These are phyloP conservation scores for Onychostruthus taczanowskii DNA, from an alignment of 2,113 vertebrate species.

Conservation along the genomic window DNA sequence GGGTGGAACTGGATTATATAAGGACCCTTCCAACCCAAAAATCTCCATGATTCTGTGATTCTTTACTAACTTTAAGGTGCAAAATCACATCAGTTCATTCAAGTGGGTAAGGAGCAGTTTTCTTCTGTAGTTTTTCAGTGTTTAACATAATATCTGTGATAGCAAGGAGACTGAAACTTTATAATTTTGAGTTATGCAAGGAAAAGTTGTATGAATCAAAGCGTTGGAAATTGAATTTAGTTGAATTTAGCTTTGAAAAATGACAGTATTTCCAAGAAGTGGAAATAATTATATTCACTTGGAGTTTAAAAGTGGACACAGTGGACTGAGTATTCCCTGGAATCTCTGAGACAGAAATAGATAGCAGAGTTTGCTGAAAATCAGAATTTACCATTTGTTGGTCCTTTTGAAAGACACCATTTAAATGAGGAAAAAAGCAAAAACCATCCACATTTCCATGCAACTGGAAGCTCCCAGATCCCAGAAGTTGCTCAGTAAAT, in stretches of 20 bases:
- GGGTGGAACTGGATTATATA: too few relatives aligned
- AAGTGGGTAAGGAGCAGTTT: background rate
- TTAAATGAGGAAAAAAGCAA: background rate
- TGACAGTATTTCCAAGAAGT: background rate
- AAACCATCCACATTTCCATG: background rate
- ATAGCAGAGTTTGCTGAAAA: background rate
- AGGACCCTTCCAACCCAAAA: background rate
- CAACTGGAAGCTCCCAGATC: background rate
- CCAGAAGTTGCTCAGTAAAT: background rate
- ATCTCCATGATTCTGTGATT: background rate
- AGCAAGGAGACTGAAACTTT: accelerated
- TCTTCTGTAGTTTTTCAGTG: accelerated
- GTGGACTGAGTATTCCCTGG: background rate
- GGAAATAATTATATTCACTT: background rate
- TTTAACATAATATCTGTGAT: background rate
- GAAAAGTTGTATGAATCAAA: background rate
- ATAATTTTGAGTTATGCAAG: background rate
- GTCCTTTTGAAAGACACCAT: background rate
- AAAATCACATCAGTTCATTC: background rate
- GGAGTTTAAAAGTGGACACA: background rate
- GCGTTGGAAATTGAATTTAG: background rate
- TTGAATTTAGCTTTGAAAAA: background rate
- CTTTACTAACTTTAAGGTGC: background rate
- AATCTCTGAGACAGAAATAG: background rate
- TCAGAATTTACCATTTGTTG: background rate